Evolutionary conservation across 2,113 vertebrate species (phyloP).

Genomic region (Oreochromis aureus): DNA sequence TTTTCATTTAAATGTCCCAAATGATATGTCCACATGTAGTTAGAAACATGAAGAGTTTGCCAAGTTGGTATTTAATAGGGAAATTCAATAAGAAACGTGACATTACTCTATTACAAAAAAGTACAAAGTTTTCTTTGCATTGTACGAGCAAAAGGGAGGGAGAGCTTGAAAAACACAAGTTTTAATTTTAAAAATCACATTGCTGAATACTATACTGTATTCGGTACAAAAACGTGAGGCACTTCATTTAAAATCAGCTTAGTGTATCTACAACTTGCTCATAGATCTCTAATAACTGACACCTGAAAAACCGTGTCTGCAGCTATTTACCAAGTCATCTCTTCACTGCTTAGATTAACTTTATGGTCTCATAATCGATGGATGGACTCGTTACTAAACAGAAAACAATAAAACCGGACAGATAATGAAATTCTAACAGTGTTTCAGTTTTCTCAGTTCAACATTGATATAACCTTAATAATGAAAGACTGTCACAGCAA

Average conservation of each 20-base stretch:
- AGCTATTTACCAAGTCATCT: neutral
- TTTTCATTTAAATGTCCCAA: neutral
- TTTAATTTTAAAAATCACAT: neutral
- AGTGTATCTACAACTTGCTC: neutral
- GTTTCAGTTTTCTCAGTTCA: neutral
- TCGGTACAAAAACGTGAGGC: slow-evolving; percentile 33
- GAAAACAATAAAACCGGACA: neutral
- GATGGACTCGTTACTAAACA: neutral
- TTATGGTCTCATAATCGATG: neutral
- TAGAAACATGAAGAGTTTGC: neutral
- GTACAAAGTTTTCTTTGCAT: slow-evolving; percentile 2
- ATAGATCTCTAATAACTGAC: neutral
- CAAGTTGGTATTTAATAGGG: slow-evolving; percentile 1
- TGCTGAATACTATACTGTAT: neutral
- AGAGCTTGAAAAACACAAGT: neutral
- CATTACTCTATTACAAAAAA: neutral
- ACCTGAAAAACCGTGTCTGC: neutral
- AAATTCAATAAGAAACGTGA: neutral
- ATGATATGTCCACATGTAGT: neutral
- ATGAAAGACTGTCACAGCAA: neutral
- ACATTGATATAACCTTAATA: neutral
- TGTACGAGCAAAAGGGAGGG: neutral
- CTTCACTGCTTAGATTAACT: neutral
- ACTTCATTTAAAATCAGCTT: slow-evolving; percentile 30
- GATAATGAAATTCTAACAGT: neutral